These are phyloP conservation scores for Podarcis lilfordi DNA, from an alignment of 2,797 vertebrate genomes.

Conservation along the genomic window DNA sequence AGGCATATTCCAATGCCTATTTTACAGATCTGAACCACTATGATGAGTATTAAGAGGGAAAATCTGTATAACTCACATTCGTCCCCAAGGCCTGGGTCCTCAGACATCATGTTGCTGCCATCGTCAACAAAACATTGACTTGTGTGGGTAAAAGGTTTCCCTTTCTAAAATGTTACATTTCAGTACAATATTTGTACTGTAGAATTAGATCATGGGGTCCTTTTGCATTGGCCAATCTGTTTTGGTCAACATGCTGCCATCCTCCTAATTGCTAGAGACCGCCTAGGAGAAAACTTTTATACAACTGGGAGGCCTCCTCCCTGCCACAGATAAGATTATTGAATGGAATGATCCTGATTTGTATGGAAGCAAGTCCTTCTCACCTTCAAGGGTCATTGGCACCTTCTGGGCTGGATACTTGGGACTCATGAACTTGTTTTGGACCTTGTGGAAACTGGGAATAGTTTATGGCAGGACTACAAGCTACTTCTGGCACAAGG, in stretches of 20 bases:
- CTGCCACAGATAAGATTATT: slow-evolving; percentile 1
- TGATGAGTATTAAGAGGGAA: slow-evolving; percentile 89
- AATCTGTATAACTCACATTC: slow-evolving; percentile 56
- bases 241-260: slow-evolving; percentile 47
- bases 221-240: slow-evolving; percentile 33
- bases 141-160: slow-evolving; percentile 53
- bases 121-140: slow-evolving; percentile 40
- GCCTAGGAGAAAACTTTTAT: slow-evolving; percentile 43
- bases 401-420: slow-evolving; percentile 9
- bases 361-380: neutral
- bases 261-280: slow-evolving; percentile 25
- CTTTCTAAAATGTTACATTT: slow-evolving; percentile 51
- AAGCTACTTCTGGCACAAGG: slow-evolving; percentile 13
- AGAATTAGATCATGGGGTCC: slow-evolving; percentile 29
- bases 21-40: slow-evolving; percentile 98
- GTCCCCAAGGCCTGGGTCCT: slow-evolving; percentile 68
- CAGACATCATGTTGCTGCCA: slow-evolving; percentile 68
- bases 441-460: slow-evolving; percentile 1
- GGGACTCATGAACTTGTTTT: slow-evolving; percentile 2
- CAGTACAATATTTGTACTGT: slow-evolving; percentile 34
- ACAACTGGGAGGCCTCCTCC: neutral
- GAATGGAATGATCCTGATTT: neutral
- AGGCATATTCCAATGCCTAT: slow-evolving; percentile 97
- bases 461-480: neutral
- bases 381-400: neutral